These are phyloP conservation scores for Drosophila erecta DNA, from an alignment of 1,140 invertebrate genomes.

Conservation along the genomic window DNA sequence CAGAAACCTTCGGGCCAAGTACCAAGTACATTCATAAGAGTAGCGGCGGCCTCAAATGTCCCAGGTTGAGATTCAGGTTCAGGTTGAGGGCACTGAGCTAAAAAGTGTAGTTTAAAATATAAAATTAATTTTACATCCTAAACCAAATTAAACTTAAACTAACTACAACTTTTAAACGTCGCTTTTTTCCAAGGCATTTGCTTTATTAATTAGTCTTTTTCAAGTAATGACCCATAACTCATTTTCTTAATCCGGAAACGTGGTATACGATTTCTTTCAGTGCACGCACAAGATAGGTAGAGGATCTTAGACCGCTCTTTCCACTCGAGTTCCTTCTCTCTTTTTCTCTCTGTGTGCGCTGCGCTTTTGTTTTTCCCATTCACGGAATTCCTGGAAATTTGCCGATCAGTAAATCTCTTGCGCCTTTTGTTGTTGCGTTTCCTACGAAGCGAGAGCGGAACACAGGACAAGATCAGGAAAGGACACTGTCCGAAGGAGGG, in stretches of 20 bases:
- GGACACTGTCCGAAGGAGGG: slow-evolving; percentile 31
- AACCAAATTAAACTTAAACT: too few species aligned
- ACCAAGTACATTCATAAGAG: slow-evolving; percentile 76
- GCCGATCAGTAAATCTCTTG: slow-evolving; percentile 76
- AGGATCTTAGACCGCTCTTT: slow-evolving; percentile 27
- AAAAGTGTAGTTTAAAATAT: not conserved
- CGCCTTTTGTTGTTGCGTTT: slow-evolving; percentile 57
- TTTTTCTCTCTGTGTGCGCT: slow-evolving; percentile 33
- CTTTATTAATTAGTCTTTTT: not conserved
- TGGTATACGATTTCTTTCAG: slow-evolving; percentile 1
- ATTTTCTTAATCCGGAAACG: not conserved
- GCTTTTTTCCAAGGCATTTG: not conserved
- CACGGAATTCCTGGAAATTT: slow-evolving; percentile 79
- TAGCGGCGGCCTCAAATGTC: slow-evolving; percentile 51
- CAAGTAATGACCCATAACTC: too few species aligned
- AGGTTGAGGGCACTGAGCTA: slow-evolving; percentile 37
- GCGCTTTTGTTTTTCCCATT: slow-evolving; percentile 81
- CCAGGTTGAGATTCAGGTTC: slow-evolving; percentile 63
- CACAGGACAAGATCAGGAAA: slow-evolving; percentile 54
- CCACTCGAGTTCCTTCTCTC: slow-evolving; percentile 2
- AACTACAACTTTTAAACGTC: too few species aligned
- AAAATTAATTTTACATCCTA: not conserved
- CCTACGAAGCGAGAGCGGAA: slow-evolving; percentile 55
- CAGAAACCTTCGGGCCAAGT: slow-evolving; percentile 62
- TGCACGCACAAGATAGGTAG: slow-evolving; percentile 55